These are phyloP conservation scores for Urophycis tenuis DNA, from an alignment of 2,797 vertebrate genomes.

Conservation along the genomic window DNA sequence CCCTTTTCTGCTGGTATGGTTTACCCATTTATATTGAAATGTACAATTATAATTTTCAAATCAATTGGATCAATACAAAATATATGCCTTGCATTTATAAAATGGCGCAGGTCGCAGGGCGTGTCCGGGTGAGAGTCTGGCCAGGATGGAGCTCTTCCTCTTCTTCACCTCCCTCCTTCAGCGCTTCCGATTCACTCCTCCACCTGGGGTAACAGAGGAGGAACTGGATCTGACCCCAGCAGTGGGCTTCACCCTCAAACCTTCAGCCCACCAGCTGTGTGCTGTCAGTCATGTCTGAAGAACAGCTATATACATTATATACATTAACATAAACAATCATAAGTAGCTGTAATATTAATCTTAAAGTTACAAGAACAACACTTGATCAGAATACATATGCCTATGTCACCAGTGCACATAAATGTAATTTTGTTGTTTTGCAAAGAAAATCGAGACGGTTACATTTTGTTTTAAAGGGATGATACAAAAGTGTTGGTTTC, in stretches of 20 bases:
- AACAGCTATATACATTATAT: not conserved
- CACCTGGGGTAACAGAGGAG: conserved; percentile 37
- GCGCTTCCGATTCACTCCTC: conserved; percentile 41
- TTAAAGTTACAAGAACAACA: no score
- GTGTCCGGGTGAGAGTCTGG: conserved; percentile 47
- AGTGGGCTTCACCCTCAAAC: conserved; percentile 36
- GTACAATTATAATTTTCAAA: not conserved
- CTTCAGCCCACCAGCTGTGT: conserved; percentile 34
- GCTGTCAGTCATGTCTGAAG: conserved; percentile 24
- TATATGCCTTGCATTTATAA: not conserved
- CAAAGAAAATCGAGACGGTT: no score
- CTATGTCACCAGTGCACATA: no score
- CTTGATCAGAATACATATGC: no score
- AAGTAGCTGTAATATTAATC: no score
- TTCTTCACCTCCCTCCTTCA: conserved; percentile 46
- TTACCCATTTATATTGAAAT: not conserved
- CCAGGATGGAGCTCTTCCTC: conserved; percentile 48
- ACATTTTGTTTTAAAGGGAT: no score
- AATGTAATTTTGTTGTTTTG: no score
- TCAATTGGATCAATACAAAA: not conserved
- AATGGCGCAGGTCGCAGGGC: conserved; percentile 9
- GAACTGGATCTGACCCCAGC: conserved; percentile 40
- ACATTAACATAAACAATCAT: no score
- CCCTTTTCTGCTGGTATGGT: conserved; percentile 51
- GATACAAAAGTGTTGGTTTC: no score